Conservation (phyloP, 1,140 invertebrate species). For the Metopolophium dirhodum region DNA sequence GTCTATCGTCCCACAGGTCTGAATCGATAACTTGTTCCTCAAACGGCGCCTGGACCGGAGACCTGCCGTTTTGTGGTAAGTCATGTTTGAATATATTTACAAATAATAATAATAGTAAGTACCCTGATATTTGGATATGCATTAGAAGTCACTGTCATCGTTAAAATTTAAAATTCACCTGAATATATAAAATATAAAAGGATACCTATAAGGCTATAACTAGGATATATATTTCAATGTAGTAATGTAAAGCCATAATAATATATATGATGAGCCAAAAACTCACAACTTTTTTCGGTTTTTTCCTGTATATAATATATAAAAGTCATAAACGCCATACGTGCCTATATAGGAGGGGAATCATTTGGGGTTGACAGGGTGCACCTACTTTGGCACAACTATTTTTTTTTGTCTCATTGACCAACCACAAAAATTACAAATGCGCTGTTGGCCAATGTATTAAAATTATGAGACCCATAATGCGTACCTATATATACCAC, state of each 20-base stretch:
- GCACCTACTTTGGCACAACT: too few relatives aligned
- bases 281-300: too few relatives aligned
- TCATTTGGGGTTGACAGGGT: too few relatives aligned
- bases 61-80: conserved; percentile 84
- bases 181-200: background rate
- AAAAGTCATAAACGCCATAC: too few relatives aligned
- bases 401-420: too few relatives aligned
- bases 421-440: too few relatives aligned
- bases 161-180: background rate
- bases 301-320: too few relatives aligned
- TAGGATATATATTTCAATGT: too few relatives aligned
- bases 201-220: background rate
- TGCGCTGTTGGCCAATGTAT: too few relatives aligned
- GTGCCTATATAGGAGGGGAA: too few relatives aligned
- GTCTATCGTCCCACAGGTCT: conserved; percentile 63
- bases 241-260: background rate
- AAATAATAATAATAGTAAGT: background rate
- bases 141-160: background rate
- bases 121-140: background rate
- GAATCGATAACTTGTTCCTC: conserved; percentile 72
- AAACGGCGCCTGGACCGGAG: conserved; percentile 77
- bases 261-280: background rate
- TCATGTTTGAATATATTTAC: conserved; percentile 33
- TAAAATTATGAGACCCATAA: too few relatives aligned
- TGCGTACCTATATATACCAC: too few relatives aligned